Conservation (phyloP, 2,113 vertebrate species). For the Macaca nemestrina region DNA sequence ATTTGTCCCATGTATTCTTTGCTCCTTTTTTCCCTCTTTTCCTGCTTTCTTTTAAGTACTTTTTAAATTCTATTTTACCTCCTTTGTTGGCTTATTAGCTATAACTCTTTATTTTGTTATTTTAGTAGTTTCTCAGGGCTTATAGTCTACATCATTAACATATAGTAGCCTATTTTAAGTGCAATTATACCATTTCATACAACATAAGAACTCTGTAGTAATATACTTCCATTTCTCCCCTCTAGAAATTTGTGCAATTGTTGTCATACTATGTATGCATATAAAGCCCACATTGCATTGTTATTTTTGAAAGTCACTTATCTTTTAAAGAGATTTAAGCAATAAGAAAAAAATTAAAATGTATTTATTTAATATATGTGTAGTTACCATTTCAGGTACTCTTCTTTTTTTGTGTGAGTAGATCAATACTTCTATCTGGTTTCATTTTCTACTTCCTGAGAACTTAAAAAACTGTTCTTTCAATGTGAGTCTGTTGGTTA, state of each 20-base stretch:
- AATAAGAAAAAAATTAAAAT: background rate
- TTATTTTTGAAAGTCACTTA: background rate
- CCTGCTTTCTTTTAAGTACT: background rate
- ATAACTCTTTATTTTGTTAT: no score
- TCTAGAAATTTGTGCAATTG: background rate
- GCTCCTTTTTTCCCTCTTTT: background rate
- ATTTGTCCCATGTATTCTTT: background rate
- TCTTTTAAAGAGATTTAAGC: background rate
- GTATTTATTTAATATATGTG: background rate
- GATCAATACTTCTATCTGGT: background rate
- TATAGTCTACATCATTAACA: background rate
- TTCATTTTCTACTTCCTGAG: background rate
- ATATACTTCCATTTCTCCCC: background rate
- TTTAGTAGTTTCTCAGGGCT: no score
- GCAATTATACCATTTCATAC: background rate
- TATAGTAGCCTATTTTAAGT: background rate
- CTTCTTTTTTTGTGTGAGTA: background rate
- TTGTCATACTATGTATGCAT: background rate
- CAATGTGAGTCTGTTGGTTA: background rate
- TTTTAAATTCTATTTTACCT: background rate
- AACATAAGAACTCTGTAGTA: background rate
- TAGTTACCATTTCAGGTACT: background rate
- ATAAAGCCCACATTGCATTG: background rate
- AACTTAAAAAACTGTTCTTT: background rate
- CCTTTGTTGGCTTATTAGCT: background rate